Percentiles rank a stretch among this genome's conserved stretches.
phyloP scores from a whole-genome alignment of 2,797 vertebrate species.

The Platalea minor region DNA sequence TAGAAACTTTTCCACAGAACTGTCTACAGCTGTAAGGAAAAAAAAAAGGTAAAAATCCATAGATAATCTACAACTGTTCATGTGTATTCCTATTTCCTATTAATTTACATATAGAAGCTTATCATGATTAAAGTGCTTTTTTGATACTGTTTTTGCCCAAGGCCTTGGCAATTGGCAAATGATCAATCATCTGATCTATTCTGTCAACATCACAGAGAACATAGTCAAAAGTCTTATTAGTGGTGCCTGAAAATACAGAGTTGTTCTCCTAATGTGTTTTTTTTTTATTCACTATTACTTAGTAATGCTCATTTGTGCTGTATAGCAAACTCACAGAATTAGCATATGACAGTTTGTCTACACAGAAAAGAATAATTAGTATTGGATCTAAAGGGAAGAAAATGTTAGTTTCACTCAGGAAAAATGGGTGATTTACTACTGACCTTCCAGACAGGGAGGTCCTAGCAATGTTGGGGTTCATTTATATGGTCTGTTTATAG shows the following conservation, averaged over 20 bases:
- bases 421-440: not conserved
- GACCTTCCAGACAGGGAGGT: not conserved
- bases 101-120: not conserved
- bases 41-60: not conserved
- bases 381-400: not conserved
- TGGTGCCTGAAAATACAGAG: not conserved
- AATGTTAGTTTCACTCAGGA: not conserved
- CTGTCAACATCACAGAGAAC: not conserved
- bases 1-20: not conserved
- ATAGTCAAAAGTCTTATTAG: not conserved
- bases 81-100: not conserved
- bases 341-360: not conserved
- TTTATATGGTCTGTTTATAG: not conserved
- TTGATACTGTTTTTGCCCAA: not conserved
- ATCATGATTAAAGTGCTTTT: not conserved
- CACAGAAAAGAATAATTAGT: not conserved
- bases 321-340: not conserved
- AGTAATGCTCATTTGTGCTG: not conserved
- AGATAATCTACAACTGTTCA: not conserved
- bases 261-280: not conserved
- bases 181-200: not conserved
- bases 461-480: not conserved
- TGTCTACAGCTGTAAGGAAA: not conserved
- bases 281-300: not conserved
- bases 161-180: not conserved